Base-by-base conservation (phyloP, 2,888 invertebrate genomes). In the Sussaba pulchella region DNA sequence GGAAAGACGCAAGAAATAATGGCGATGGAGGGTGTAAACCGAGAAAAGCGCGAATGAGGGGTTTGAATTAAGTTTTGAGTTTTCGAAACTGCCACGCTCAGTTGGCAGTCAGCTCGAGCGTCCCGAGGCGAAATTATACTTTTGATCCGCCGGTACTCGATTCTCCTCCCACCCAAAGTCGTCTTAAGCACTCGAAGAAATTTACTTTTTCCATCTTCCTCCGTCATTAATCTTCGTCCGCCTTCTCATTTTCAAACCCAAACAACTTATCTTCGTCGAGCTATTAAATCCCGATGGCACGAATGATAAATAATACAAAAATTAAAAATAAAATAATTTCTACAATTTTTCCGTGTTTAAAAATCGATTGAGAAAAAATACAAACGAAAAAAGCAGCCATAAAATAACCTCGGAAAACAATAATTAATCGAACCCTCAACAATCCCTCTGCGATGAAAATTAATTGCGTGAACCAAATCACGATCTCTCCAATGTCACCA, bases 81-180 rank as follows among this genome's bases (percentile, higher is more conserved):
- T 85, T 83, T 72, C 82, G 83, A 86, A 85, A 82, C 84, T 82
- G 82, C 81, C 84, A 84, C 82, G 82, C 76, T 81, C 81, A 84
- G 81, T 72, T 80, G 83, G 39, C 84, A 83, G 80, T 81, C 83
- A 82, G 72, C 81, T 80, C 84, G 66, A 78, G 82, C 70, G 74
- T 78, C 50, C 76, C 79, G 67, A 73, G 71, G 82, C 84, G 84
- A 87, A 87, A 87, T 88, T 87, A 57, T 84, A 86, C 87, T 85
- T 86, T 87, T 89, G 88, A 87, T 86, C 86, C n/a, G n/a, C n/a
- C n/a, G 84, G 77, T 50, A 70, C 77, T 82, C 66, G 17, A 41
- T 43, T 70, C 75, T 59, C 57, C 59, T 66, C 70, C 69, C 39
- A 71, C 36, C 57, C 66, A 26, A 72, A 75, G 31, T 8, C 54